A percentile compares a stretch with the other conserved stretches of the same genome.
phyloP scores from a whole-genome alignment of 2,888 invertebrate genomes.

The Tillus elongatus region DNA sequence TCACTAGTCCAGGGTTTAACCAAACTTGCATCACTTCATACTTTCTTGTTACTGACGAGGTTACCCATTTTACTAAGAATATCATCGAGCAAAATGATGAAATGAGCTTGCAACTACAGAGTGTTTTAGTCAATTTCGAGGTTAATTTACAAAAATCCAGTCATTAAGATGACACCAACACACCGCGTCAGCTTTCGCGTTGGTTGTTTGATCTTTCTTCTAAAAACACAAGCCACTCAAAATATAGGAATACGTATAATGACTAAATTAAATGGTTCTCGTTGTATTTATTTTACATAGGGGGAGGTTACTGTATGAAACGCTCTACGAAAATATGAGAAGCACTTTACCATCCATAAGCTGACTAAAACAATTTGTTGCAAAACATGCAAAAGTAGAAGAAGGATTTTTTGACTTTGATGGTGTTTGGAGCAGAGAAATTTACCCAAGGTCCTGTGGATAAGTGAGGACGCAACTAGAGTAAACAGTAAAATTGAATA shows the following conservation, averaged over 20 bases:
- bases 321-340: conserved; percentile 17
- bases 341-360: conserved; percentile 16
- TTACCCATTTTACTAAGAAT: conserved; percentile 3
- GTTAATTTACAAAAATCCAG: no score
- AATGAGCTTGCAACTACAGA: not conserved
- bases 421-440: conserved; percentile 15
- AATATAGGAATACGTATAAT: conserved; percentile 4
- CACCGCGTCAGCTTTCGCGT: not conserved
- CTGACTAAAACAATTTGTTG: conserved; percentile 14
- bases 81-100: not conserved
- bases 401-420: conserved; percentile 17
- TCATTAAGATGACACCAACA: not conserved
- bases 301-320: conserved; percentile 20
- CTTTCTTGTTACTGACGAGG: conserved; percentile 2
- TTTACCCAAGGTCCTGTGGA: conserved; percentile 19
- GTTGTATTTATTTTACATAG: conserved; percentile 13
- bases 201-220: conserved; percentile 1
- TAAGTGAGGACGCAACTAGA: conserved; percentile 21
- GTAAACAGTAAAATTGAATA: conserved; percentile 22
- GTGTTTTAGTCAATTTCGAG: conserved; percentile 3
- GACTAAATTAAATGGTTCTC: not conserved
- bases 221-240: conserved; percentile 5
- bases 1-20: not conserved
- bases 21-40: conserved; percentile 7
- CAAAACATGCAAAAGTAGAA: conserved; percentile 9